Percentiles rank a stretch among this genome's conserved stretches.
Conservation (phyloP, 2,113 vertebrate species). For the Pelodiscus sinensis region DNA sequence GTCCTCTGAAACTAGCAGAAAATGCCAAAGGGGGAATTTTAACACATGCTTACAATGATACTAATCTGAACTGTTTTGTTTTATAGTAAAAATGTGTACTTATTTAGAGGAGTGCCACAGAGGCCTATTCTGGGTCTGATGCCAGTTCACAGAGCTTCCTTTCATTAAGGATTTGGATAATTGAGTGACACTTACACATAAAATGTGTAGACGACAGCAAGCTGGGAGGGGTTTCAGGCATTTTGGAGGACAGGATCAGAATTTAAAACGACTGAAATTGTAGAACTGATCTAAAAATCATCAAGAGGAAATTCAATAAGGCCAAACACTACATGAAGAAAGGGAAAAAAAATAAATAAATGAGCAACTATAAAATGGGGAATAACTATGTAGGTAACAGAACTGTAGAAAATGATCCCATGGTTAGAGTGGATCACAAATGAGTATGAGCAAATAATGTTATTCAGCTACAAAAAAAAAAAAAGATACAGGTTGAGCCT, state of each 20-base stretch:
- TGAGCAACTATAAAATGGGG: not conserved
- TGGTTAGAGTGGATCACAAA: not conserved
- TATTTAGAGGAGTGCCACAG: not conserved
- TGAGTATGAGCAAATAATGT: not conserved
- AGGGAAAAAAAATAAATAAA: not conserved
- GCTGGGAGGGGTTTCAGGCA: not conserved
- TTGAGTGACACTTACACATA: not conserved
- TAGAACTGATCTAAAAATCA: not conserved
- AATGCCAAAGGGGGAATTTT: constrained; percentile 8
- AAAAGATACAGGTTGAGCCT: not conserved
- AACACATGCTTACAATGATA: not conserved
- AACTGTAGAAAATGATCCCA: not conserved
- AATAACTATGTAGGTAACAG: not conserved
- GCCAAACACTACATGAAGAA: not conserved
- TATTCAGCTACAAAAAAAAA: not conserved
- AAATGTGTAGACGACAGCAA: not conserved
- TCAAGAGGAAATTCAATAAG: not conserved
- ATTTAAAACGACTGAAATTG: not conserved
- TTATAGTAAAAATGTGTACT: not conserved
- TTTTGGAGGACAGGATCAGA: not conserved
- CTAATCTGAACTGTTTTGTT: not conserved
- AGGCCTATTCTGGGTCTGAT: not conserved
- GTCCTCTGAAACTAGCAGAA: not conserved
- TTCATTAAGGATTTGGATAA: not conserved
- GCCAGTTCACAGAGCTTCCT: not conserved